Base-by-base conservation (phyloP, 1,140 invertebrate genomes). In the Drosophila pallidifrons region DNA sequence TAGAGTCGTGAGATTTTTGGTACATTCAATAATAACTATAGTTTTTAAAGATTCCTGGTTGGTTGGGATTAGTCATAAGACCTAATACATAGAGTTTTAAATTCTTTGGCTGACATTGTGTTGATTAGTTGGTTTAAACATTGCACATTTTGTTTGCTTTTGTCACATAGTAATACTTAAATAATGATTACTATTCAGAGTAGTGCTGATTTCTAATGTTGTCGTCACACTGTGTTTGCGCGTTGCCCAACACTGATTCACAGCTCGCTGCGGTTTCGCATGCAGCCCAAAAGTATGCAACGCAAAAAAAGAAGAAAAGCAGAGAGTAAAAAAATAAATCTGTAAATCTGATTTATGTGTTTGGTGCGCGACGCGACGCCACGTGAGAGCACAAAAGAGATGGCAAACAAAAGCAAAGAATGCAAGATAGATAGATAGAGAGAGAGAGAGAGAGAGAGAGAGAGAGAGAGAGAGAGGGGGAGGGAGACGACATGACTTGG, bases 281-380 rank as follows among this genome's bases (percentile, higher is more conserved):
- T 75, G 61, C 47, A 72, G 77, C 58, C 35, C 64, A 63, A 64
- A 85, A 73, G 71, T 75, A 59, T 82, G 82, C 82, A 87, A 76
- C 47, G 54, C 15, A 20, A 52, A 47, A 30, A 49, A 8, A 41
- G 35, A 73, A 59, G 45, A 59, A 52, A 35, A 54, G 47, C 32
- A 30, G 28, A 52, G 25, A 51, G 20, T 3, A 51, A 25, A 58
- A 75, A 59, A 61, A 55, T 66, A 75, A 73, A 73, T 72, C 69
- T 73, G 63, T 74, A 80, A 77, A 78, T 78, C 75, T 77, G 78
- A 81, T 81, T 81, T 81, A 81, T 81, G 78, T 71, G 57, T 51
- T 71, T 71, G 63, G 35, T 51, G 57, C 67, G 71, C 67, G 77
- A 52, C 28, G 28, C 47, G 45, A 30, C 59, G 57, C 15, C 28